These are phyloP conservation scores for Magallana gigas DNA, from an alignment of 1,140 invertebrate species.

Conservation along the genomic window DNA sequence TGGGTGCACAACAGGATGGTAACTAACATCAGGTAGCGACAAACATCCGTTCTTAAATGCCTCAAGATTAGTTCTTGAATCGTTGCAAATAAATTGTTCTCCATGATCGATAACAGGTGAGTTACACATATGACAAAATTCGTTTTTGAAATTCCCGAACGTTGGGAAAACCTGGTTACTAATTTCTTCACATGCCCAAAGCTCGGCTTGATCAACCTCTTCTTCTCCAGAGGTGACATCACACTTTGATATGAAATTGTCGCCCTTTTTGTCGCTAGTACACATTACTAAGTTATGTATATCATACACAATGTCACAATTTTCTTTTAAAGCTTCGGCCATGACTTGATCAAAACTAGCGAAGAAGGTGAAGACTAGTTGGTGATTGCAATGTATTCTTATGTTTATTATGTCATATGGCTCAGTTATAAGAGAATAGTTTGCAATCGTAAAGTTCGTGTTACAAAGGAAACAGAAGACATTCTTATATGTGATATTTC, in stretches of 20 bases:
- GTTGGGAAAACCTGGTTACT: neutral
- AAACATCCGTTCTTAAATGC: neutral
- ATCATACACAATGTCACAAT: neutral
- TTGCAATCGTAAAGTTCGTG: neutral
- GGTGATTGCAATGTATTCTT: neutral
- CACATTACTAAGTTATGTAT: neutral
- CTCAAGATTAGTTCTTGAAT: neutral
- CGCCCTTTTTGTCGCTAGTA: neutral
- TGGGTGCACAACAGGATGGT: neutral
- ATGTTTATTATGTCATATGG: neutral
- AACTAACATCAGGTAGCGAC: neutral
- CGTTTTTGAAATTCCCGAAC: neutral
- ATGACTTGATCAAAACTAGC: neutral
- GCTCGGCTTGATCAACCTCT: neutral
- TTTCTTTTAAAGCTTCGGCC: neutral
- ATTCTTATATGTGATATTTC: neutral
- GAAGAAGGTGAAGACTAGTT: neutral
- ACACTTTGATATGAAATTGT: neutral
- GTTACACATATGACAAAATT: neutral
- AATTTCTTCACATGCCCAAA: neutral
- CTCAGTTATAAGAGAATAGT: neutral
- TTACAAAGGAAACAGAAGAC: slow-evolving; percentile 9
- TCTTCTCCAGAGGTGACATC: neutral
- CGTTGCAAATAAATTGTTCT: neutral
- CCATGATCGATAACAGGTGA: neutral